phyloP scores from a whole-genome alignment of 2,113 vertebrate genomes.

The Pungitius pungitius region DNA sequence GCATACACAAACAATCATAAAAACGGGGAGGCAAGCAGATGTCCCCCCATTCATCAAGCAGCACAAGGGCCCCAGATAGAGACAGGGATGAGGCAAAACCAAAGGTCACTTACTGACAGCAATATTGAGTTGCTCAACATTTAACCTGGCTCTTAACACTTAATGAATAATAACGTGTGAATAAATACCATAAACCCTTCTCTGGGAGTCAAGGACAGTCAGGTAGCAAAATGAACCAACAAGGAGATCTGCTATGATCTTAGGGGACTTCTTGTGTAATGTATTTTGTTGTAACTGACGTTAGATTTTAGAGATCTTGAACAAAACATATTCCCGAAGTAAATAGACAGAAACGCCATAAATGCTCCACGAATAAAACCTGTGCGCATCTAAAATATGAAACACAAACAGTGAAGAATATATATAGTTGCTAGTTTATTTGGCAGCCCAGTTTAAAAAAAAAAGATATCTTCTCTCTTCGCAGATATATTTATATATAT shows the following conservation, averaged over 20 bases:
- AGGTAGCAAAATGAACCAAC: slow-evolving; percentile 1
- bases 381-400: not conserved
- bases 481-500: too few relatives aligned
- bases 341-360: not conserved
- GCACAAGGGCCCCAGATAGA: not conserved
- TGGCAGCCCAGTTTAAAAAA: too few relatives aligned
- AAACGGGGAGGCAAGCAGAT: slow-evolving; percentile 15
- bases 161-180: not conserved
- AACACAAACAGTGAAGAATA: not conserved
- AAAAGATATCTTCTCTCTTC: too few relatives aligned
- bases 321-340: not conserved
- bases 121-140: not conserved
- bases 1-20: slow-evolving; percentile 7
- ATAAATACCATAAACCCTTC: not conserved
- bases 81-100: not conserved
- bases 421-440: not conserved
- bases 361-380: not conserved
- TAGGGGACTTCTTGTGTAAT: not conserved
- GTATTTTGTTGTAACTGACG: not conserved
- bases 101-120: not conserved
- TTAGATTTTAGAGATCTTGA: not conserved
- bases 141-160: not conserved
- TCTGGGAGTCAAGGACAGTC: not conserved
- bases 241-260: not conserved
- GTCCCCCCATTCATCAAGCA: slow-evolving; percentile 9